A percentile compares a stretch with the other conserved stretches of the same genome.
Evolutionary conservation across 2,888 invertebrate genomes (phyloP).

Genomic region (Hetaerina titia): DNA sequence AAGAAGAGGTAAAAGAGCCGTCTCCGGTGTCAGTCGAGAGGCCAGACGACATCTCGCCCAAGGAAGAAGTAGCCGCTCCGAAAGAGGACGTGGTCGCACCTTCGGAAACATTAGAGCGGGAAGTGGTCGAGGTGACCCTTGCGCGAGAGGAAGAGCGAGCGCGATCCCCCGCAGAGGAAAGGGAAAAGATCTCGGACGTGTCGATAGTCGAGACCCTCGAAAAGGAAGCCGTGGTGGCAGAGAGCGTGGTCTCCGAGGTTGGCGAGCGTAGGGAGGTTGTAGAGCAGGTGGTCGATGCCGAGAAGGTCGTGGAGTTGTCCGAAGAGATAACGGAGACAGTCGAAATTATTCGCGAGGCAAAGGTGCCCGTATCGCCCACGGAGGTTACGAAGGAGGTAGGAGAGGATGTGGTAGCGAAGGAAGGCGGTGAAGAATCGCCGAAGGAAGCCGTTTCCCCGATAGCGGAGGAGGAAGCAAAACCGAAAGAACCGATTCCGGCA

Average conservation of each 20-base stretch:
- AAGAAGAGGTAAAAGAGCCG: background rate
- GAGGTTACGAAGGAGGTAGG: conserved; percentile 73
- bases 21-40: no score
- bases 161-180: no score
- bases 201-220: background rate
- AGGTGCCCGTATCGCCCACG: conserved; percentile 69
- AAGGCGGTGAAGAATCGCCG: no score
- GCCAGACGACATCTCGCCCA: background rate
- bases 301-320: no score
- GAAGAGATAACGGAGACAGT: conserved; percentile 78
- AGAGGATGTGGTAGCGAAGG: conserved; percentile 76
- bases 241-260: background rate
- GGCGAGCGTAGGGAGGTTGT: no score
- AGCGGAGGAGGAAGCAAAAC: conserved; percentile 73
- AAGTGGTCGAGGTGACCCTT: no score
- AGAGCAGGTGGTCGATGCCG: no score
- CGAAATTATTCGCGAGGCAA: conserved; percentile 74
- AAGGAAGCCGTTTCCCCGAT: conserved; percentile 72
- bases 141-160: no score
- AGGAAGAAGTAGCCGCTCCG: background rate
- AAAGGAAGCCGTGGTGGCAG: background rate
- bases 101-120: background rate
- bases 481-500: conserved; percentile 69
- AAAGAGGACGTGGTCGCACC: background rate
- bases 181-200: no score